Conservation (phyloP, 64 coral and sea anemone species). For the Pachyseris speciosa region DNA sequence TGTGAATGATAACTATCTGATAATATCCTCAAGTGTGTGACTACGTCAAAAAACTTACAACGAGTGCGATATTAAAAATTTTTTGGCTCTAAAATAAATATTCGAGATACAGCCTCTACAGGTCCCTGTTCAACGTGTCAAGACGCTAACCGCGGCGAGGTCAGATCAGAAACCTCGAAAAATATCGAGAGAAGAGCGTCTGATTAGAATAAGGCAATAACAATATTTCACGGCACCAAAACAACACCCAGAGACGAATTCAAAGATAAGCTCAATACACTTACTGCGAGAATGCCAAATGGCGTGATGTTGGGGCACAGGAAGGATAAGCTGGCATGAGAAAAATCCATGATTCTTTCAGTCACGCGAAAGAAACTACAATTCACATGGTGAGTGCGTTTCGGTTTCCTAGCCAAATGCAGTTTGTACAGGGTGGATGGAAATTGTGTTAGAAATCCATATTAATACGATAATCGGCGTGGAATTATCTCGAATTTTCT, state of each 20-base stretch:
- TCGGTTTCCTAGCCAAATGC: background rate
- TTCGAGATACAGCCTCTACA: too few species aligned
- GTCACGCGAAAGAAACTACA: background rate
- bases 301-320: background rate
- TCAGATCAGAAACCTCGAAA: too few species aligned
- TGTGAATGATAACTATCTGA: too few species aligned
- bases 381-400: background rate
- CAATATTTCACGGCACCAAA: background rate
- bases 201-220: background rate
- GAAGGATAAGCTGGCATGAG: background rate
- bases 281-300: background rate
- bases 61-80: too few species aligned
- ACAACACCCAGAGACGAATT: background rate
- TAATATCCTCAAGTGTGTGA: too few species aligned
- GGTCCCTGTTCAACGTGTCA: too few species aligned
- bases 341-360: background rate
- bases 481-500: slow-evolving; percentile 1
- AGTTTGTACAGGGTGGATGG: background rate
- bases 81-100: too few species aligned
- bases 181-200: too few species aligned
- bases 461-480: background rate
- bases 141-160: too few species aligned
- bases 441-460: background rate
- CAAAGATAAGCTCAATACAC: background rate
- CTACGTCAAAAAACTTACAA: too few species aligned